Percentiles rank a stretch among this genome's conserved stretches.
phyloP scores from a whole-genome alignment of 2,888 invertebrate genomes.

The Amphipyra tragopoginis region DNA sequence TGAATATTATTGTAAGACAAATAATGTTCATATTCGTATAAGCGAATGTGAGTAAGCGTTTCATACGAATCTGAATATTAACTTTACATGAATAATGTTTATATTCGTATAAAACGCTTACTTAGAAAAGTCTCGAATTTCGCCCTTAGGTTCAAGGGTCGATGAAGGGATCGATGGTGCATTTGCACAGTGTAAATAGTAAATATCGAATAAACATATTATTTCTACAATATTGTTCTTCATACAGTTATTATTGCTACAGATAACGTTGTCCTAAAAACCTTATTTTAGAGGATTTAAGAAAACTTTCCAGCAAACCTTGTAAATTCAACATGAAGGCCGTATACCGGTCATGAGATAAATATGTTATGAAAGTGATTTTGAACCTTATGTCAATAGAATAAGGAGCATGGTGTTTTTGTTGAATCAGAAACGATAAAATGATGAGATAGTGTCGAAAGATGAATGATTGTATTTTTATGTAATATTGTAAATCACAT shows the following conservation, averaged over 20 bases:
- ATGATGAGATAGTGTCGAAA: conserved; percentile 68
- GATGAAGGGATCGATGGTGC: no score
- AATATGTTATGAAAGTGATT: conserved; percentile 19
- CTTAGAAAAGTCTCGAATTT: no score
- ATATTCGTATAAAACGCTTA: no score
- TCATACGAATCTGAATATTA: no score
- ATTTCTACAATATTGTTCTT: no score
- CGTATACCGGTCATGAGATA: conserved; percentile 21
- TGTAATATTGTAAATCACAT: conserved; percentile 60
- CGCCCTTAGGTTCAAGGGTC: no score
- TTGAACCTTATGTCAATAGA: conserved; percentile 36
- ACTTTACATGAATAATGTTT: no score
- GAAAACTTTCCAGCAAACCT: conserved; percentile 35
- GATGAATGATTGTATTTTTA: conserved; percentile 67
- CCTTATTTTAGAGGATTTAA: conserved; percentile 16
- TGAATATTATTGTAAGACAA: no score
- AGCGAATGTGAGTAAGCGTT: no score
- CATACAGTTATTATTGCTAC: not conserved
- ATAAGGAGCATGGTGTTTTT: conserved; percentile 22
- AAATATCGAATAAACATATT: no score
- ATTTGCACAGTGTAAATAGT: no score
- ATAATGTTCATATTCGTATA: no score
- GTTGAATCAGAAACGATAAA: conserved; percentile 45
- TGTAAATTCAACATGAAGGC: conserved; percentile 40
- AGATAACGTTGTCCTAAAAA: conserved; percentile 26